Evolutionary conservation across 2,797 vertebrate species (phyloP).

Genomic region (Acanthurus tractus): DNA sequence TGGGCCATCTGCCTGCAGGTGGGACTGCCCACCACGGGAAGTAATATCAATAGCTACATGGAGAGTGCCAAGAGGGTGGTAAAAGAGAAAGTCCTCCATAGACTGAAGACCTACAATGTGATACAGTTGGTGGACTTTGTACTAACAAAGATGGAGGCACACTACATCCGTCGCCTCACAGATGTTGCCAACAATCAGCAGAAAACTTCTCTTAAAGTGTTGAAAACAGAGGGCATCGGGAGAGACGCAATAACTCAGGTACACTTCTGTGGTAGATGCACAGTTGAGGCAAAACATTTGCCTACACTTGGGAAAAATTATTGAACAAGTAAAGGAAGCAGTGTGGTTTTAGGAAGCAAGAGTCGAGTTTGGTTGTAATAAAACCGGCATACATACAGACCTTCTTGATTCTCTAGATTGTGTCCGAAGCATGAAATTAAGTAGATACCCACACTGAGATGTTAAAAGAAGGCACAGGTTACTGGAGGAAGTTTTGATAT

Average conservation of each 20-base stretch:
- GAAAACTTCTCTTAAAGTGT: not conserved
- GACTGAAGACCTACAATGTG: slow-evolving; percentile 11
- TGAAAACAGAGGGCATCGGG: not conserved
- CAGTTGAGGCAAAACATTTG: not conserved
- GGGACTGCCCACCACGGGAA: not conserved
- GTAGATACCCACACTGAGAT: no score
- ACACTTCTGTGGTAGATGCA: not conserved
- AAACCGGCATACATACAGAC: no score
- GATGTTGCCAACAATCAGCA: not conserved
- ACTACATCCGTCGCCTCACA: slow-evolving; percentile 8
- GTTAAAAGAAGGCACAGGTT: no score
- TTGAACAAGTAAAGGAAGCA: not conserved
- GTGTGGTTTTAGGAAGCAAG: no score
- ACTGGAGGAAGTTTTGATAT: no score
- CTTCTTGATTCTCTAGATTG: no score
- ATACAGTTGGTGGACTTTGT: slow-evolving; percentile 15
- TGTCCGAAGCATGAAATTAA: no score
- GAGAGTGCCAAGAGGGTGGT: not conserved
- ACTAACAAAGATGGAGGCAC: slow-evolving; percentile 2
- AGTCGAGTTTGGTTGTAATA: no score
- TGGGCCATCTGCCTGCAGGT: slow-evolving; percentile 17
- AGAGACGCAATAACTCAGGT: slow-evolving; percentile 13
- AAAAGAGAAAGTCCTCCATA: slow-evolving; percentile 5
- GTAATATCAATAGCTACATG: not conserved
- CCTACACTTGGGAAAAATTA: not conserved